Conservation (phyloP, 2,797 vertebrate species). For the Cirrhinus molitorella region DNA sequence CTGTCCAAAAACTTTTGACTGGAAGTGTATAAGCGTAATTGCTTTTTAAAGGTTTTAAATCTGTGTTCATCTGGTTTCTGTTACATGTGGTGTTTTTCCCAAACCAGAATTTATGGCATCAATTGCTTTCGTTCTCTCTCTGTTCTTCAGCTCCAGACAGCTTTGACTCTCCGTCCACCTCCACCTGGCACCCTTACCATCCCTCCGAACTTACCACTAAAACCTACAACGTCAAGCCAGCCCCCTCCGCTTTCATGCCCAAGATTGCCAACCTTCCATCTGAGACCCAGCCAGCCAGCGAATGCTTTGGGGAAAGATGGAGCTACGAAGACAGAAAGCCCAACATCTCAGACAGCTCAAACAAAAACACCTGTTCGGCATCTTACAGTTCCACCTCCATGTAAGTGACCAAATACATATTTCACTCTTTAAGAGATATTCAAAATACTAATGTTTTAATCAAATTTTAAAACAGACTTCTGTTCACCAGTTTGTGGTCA, state of each 20-base stretch:
- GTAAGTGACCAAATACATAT: conserved; percentile 65
- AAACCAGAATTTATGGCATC: not conserved
- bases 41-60: not conserved
- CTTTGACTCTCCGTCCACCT: conserved; percentile 89
- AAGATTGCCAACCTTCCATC: conserved; percentile 78
- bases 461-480: not conserved
- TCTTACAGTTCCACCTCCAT: conserved; percentile 78
- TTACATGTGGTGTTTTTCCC: not conserved
- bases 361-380: conserved; percentile 70
- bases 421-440: not conserved
- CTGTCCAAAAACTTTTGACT: too few relatives aligned
- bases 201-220: conserved; percentile 89
- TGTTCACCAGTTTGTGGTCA: not conserved
- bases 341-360: conserved; percentile 49
- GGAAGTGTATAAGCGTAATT: too few relatives aligned
- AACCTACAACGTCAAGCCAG: conserved; percentile 82
- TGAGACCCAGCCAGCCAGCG: conserved; percentile 73
- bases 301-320: conserved; percentile 54
- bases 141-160: conserved; percentile 87
- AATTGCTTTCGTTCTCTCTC: conserved; percentile 10
- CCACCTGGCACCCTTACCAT: conserved; percentile 87
- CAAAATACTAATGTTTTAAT: not conserved
- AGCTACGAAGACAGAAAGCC: conserved; percentile 66
- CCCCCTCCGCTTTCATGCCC: conserved; percentile 83
- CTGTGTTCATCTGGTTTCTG: not conserved